A percentile compares a stretch with the other conserved stretches of the same genome.
Evolutionary conservation across 2,113 vertebrate genomes (phyloP).

Genomic region (Orthonyx spaldingii): DNA sequence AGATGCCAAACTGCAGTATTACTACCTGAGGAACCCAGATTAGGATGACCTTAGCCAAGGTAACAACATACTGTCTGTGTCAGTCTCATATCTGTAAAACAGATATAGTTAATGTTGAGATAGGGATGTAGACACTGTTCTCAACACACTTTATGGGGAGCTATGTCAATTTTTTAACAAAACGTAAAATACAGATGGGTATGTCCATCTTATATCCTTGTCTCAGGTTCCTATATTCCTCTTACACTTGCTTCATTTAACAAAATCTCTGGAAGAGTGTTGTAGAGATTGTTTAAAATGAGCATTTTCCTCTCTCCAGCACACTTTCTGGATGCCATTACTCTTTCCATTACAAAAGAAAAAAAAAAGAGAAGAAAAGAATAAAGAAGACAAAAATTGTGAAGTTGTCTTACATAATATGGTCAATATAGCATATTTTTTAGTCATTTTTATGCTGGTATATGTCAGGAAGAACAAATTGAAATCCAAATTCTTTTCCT

Average conservation of each 20-base stretch:
- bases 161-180: background rate
- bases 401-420: background rate
- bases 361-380: background rate
- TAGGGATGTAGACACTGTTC: background rate
- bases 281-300: background rate
- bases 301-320: background rate
- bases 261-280: background rate
- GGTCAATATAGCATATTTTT: background rate
- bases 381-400: background rate
- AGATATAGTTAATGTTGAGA: background rate
- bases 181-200: background rate
- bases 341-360: background rate
- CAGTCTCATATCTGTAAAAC: background rate
- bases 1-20: background rate
- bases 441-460: background rate
- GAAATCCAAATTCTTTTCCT: background rate
- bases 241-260: background rate
- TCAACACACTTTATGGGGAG: background rate
- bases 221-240: background rate
- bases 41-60: background rate
- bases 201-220: background rate
- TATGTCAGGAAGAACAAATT: constrained; percentile 16
- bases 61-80: background rate
- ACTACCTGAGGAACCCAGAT: background rate
- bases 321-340: background rate